Evolutionary conservation across 30 jellyfish, hydroid and myxozoan genomes (phyloP).

Genomic region (Aurelia aurita complex sp. Pacific): DNA sequence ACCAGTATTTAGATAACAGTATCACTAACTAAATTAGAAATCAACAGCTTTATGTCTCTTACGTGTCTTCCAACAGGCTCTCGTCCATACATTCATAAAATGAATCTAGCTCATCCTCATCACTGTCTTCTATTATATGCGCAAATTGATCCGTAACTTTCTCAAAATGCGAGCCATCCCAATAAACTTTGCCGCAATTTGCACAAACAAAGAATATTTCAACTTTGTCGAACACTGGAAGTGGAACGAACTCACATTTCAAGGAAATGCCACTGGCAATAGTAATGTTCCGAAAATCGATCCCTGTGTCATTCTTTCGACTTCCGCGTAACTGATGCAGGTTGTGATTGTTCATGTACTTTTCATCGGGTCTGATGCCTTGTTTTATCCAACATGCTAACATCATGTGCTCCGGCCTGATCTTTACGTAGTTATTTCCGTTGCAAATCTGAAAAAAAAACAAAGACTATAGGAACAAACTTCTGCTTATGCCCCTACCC

Average conservation of each 20-base stretch:
- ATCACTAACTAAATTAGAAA: neutral
- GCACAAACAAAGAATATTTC: conserved; percentile 63
- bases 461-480: too few relatives aligned
- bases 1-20: neutral
- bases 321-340: conserved; percentile 48
- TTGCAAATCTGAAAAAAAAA: conserved; percentile 65
- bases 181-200: conserved; percentile 79
- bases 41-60: too few relatives aligned
- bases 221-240: conserved; percentile 63
- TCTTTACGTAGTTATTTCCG: conserved; percentile 29
- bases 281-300: conserved; percentile 61
- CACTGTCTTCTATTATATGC: conserved; percentile 54
- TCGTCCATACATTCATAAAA: conserved; percentile 6
- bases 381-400: conserved; percentile 61
- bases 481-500: too few relatives aligned
- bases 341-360: conserved; percentile 18
- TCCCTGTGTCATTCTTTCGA: conserved; percentile 25
- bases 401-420: conserved; percentile 70
- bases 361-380: conserved; percentile 55
- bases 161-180: conserved; percentile 84
- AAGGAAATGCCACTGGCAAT: conserved; percentile 54
- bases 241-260: conserved; percentile 69
- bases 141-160: conserved; percentile 49
- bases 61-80: too few relatives aligned
- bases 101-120: conserved; percentile 3